A percentile compares a stretch with the other conserved stretches of the same genome.
Conservation (phyloP, 1,140 invertebrate species). For the Lineus longissimus region DNA sequence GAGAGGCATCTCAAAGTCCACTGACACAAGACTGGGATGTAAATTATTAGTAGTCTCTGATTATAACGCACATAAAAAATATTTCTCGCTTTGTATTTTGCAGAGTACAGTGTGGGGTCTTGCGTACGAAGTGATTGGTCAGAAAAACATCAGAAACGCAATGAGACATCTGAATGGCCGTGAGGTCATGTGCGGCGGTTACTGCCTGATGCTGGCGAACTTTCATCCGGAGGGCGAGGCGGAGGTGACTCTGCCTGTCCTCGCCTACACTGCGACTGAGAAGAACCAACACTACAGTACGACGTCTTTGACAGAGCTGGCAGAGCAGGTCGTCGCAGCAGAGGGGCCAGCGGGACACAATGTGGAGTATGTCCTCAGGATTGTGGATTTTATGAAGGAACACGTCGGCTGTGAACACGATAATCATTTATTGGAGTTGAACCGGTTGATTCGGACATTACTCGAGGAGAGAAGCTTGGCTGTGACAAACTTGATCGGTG, state of each 20-base stretch:
- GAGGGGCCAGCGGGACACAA: not conserved
- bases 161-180: not conserved
- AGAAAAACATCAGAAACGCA: not conserved
- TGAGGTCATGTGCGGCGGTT: not conserved
- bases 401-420: too few relatives aligned
- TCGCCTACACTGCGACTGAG: not conserved
- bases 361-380: not conserved
- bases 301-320: not conserved
- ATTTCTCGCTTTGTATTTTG: not conserved
- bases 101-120: slow-evolving; percentile 2
- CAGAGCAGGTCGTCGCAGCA: not conserved
- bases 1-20: too few relatives aligned
- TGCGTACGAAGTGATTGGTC: not conserved
- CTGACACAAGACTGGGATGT: too few relatives aligned
- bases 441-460: too few relatives aligned
- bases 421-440: too few relatives aligned
- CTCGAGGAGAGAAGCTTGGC: too few relatives aligned
- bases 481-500: too few relatives aligned
- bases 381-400: not conserved
- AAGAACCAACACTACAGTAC: not conserved
- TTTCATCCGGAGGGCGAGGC: not conserved
- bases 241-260: not conserved
- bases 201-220: not conserved
- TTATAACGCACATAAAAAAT: too few relatives aligned
- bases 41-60: too few relatives aligned